Conservation (phyloP, 2,113 vertebrate genomes). For the cat (Felis catus) region DNA sequence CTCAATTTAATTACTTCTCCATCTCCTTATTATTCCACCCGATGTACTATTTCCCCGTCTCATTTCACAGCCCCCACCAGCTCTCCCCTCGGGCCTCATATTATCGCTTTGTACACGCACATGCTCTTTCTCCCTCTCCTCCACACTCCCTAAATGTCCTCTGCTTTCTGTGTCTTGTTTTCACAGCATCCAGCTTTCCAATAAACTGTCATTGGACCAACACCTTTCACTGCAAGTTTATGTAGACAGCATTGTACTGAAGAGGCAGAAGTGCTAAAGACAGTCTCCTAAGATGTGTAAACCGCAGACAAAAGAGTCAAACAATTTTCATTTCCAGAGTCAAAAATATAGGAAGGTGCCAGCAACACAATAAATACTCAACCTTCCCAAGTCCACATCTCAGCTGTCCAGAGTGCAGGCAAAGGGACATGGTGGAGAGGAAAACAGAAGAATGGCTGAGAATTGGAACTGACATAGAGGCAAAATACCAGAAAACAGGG, state of each 20-base stretch:
- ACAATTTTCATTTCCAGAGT: not conserved
- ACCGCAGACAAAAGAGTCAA: not conserved
- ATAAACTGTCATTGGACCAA: not conserved
- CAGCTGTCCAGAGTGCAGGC: not conserved
- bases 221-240: not conserved
- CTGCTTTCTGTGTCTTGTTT: not conserved
- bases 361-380: rapidly evolving
- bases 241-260: not conserved
- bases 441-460: not conserved
- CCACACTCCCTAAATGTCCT: not conserved
- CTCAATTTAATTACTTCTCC: conserved; percentile 56
- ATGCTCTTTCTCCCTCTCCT: too few relatives aligned
- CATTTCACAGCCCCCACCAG: not conserved
- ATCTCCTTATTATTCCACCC: not conserved
- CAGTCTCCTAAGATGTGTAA: not conserved
- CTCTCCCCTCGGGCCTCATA: not conserved
- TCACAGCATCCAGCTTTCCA: conserved; percentile 11
- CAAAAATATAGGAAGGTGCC: not conserved
- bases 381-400: not conserved
- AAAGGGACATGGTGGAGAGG: not conserved
- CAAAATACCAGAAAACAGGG: not conserved
- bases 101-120: not conserved
- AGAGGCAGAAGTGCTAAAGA: not conserved
- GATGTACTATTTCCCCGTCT: not conserved
- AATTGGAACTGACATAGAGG: not conserved